Evolutionary conservation across 2,888 invertebrate species (phyloP).

Genomic region (Aleiodes alternator): DNA sequence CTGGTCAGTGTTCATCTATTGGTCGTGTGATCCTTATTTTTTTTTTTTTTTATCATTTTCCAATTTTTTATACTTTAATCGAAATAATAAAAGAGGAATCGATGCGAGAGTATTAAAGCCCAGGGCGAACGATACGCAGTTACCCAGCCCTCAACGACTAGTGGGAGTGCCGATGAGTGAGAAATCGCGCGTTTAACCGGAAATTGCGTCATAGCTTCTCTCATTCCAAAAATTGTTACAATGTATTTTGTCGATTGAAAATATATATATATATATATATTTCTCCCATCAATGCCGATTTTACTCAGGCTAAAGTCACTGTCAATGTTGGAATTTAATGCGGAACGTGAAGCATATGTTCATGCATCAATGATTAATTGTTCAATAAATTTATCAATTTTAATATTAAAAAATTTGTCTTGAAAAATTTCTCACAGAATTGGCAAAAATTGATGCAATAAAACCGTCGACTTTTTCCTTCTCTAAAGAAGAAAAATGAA

Average conservation of each 20-base stretch:
- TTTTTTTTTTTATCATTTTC: not conserved
- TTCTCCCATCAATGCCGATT: not conserved
- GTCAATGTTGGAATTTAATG: not conserved
- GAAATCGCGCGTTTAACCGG: slow-evolving; percentile 37
- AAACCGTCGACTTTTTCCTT: too few species aligned
- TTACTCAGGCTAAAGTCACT: slow-evolving; percentile 1
- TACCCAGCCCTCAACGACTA: not conserved
- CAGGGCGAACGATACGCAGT: not conserved
- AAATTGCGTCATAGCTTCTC: slow-evolving; percentile 27
- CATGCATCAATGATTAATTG: slow-evolving; percentile 16
- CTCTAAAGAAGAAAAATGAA: too few species aligned
- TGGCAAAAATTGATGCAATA: too few species aligned
- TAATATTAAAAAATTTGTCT: too few species aligned
- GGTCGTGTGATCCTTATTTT: too few species aligned
- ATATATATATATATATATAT: not conserved
- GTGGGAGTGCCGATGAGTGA: slow-evolving; percentile 34
- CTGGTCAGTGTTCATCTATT: too few species aligned
- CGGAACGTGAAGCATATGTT: not conserved
- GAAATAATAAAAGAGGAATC: slow-evolving; percentile 8
- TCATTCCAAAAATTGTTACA: not conserved
- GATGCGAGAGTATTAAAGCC: slow-evolving; percentile 20
- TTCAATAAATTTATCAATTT: slow-evolving; percentile 6
- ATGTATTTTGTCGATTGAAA: slow-evolving; percentile 11
- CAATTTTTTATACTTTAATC: not conserved
- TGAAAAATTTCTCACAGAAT: too few species aligned